phyloP scores from a whole-genome alignment of 2,888 invertebrate genomes.

The Ennomos fuscantarius region DNA sequence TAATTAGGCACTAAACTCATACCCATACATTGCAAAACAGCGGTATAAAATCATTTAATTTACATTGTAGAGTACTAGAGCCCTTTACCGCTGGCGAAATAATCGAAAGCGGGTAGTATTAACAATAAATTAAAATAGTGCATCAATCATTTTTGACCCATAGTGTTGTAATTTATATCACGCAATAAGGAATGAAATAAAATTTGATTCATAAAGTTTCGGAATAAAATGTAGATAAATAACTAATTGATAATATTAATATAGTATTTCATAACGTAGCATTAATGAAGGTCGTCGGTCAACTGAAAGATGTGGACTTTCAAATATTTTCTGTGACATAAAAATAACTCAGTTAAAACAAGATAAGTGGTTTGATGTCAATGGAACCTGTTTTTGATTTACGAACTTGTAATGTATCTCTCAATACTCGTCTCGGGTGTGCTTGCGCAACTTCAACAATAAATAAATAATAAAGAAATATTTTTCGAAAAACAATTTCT shows the following conservation, averaged over 20 bases:
- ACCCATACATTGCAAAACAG: too few relatives aligned
- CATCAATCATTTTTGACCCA: background rate
- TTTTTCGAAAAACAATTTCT: conserved; percentile 13
- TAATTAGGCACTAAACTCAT: too few relatives aligned
- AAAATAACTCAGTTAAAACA: conserved; percentile 51
- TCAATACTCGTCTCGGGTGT: conserved; percentile 36
- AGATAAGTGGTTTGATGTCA: conserved; percentile 48
- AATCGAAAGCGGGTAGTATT: too few relatives aligned
- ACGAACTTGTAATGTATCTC: conserved; percentile 24
- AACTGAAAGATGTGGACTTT: conserved; percentile 65
- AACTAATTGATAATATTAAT: conserved; percentile 41
- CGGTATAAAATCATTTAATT: too few relatives aligned
- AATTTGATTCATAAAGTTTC: too few relatives aligned
- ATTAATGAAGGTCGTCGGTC: conserved; percentile 54
- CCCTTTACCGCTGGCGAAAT: too few relatives aligned
- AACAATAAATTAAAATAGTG: too few relatives aligned
- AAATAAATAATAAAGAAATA: conserved; percentile 4
- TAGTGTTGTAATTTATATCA: background rate
- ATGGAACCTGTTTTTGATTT: conserved; percentile 52
- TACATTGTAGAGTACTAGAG: too few relatives aligned
- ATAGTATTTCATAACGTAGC: conserved; percentile 57
- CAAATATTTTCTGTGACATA: conserved; percentile 62
- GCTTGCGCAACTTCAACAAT: conserved; percentile 27
- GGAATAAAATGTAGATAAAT: conserved; percentile 36
- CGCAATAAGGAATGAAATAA: too few relatives aligned